Evolutionary conservation across 2,888 invertebrate genomes (phyloP), one percentile per base, ranked within the genome.

Genomic region (Ditylenchus weischeri): DNA sequence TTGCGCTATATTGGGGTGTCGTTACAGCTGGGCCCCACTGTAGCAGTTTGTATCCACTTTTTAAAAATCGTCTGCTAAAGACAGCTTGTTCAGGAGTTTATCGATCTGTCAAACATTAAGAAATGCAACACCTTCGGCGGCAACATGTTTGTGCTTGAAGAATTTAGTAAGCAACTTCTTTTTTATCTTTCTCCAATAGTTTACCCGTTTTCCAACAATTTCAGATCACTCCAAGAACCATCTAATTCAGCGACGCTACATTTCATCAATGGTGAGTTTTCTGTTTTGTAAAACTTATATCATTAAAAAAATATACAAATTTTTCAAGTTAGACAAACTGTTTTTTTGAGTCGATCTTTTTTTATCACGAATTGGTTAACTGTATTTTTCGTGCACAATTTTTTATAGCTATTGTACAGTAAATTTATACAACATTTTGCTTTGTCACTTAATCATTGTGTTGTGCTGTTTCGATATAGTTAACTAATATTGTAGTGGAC

Each of bases 61-160:
- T 58, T 8, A 58, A 23, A 36, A 62, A 51, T 23, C 43, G 29
- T 60, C 6, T 18, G 8, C 8, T 23, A 21, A 23, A n/a, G 13
- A 54, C 35, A 29, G 47, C 23, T 65, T 83, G 91, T 92, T 83
- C 90, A 96, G 95, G 96, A 95, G 88, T 98, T 98, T 88, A 93
- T 98, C 86, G 90, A 94, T 85, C 89, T 98, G 87, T 91, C 92
- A 87, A 94, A 95, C 87, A 98, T 98, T 86, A 90, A 94, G 86
- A 98, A 96, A 87, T 98, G 98, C 88, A 96, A 95, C 88, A 95
- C 96, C 71, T 93, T 93, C 86, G 95, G 94, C 86, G 96, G 95
- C 85, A 94, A 93, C 85, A 91, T 96, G 86, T 98, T 98, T 88
- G 91, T 98, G 84, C 88, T 98, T 86, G 98, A 98, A 88, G 96